Evolutionary conservation across 30 jellyfish, hydroid and myxozoan genomes (phyloP).

Genomic region (Aurelia sp.): DNA sequence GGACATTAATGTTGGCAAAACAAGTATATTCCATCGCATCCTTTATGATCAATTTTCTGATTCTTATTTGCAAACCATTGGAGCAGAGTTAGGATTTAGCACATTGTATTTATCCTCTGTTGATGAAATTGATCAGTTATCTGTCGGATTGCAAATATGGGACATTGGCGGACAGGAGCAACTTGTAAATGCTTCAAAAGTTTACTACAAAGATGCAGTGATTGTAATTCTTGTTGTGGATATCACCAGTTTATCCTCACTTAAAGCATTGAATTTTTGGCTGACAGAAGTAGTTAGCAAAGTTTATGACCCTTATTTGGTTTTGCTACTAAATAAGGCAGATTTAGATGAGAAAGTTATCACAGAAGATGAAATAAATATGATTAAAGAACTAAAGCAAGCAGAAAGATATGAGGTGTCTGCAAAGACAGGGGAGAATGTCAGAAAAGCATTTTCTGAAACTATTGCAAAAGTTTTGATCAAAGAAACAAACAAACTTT

Average conservation of each 20-base stretch:
- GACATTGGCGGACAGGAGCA: constrained; percentile 89
- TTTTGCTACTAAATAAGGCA: constrained; percentile 77
- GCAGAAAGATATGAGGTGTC: constrained; percentile 78
- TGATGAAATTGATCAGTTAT: constrained; percentile 54
- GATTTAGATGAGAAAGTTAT: constrained; percentile 48
- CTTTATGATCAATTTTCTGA: constrained; percentile 86
- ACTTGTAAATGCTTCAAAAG: constrained; percentile 41
- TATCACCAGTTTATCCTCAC: constrained; percentile 27
- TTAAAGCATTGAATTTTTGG: constrained; percentile 53
- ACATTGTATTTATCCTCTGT: constrained; percentile 51
- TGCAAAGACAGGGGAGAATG: constrained; percentile 91
- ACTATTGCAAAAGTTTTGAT: constrained; percentile 68
- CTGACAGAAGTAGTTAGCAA: constrained; percentile 40
- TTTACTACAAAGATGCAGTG: constrained; percentile 71
- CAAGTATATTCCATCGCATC: constrained; percentile 90
- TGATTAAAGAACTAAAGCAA: constrained; percentile 18
- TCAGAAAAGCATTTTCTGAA: constrained; percentile 58
- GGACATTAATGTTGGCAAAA: constrained; percentile 84
- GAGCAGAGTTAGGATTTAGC: constrained; percentile 84
- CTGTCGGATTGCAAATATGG: constrained; percentile 79
- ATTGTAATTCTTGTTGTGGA: constrained; percentile 73
- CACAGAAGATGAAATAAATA: constrained; percentile 45
- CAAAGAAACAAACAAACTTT: constrained; percentile 75
- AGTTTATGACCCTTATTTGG: constrained; percentile 77
- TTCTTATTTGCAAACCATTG: constrained; percentile 84